These are phyloP conservation scores for Apis laboriosa DNA, from an alignment of 1,140 invertebrate species.

Conservation along the genomic window DNA sequence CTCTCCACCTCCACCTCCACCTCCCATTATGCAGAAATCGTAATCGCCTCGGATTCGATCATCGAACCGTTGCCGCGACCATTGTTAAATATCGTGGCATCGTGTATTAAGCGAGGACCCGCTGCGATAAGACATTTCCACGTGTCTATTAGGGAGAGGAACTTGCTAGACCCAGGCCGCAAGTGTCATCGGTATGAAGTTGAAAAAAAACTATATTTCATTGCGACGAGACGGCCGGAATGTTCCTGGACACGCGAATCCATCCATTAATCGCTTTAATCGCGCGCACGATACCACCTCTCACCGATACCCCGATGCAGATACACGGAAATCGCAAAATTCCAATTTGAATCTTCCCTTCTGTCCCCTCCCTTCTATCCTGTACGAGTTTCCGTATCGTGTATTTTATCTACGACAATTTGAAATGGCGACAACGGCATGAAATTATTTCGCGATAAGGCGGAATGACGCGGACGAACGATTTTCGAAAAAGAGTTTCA, in stretches of 20 bases:
- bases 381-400: conserved; percentile 61
- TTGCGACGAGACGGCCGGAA: conserved; percentile 26
- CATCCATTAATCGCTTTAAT: conserved; percentile 7
- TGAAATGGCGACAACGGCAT: neutral
- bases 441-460: conserved; percentile 50
- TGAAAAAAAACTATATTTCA: conserved; percentile 32
- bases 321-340: conserved; percentile 59
- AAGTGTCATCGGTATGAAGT: conserved; percentile 27
- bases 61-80: neutral
- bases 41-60: neutral
- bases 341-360: conserved; percentile 33
- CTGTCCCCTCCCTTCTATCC: conserved; percentile 56
- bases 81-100: too few relatives aligned
- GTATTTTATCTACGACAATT: conserved; percentile 64
- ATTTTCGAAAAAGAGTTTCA: too few relatives aligned
- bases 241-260: conserved; percentile 69
- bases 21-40: neutral
- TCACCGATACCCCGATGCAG: conserved; percentile 41
- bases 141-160: neutral
- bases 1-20: neutral
- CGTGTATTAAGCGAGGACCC: too few relatives aligned
- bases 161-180: neutral
- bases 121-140: neutral
- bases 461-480: neutral
- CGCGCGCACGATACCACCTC: conserved; percentile 9